Conservation (phyloP, 2,113 vertebrate species). For the Choloepus hoffmanni region DNA sequence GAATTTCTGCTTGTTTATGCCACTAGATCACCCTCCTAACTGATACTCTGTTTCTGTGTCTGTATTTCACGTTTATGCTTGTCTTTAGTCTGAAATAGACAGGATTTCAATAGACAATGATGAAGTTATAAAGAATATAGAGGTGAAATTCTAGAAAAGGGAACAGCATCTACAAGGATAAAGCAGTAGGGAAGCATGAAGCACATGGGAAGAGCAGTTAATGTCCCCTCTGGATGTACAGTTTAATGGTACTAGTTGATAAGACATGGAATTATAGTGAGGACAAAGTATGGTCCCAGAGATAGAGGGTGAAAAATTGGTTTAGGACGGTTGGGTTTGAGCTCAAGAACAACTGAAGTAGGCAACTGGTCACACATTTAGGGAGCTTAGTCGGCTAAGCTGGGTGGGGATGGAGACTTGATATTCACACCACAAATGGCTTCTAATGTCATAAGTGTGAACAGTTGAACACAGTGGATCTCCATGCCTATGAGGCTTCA, state of each 20-base stretch:
- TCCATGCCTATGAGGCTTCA: constrained; percentile 8
- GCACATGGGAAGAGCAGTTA: neutral
- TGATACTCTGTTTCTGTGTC: neutral
- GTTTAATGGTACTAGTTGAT: neutral
- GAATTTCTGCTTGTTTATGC: constrained; percentile 21
- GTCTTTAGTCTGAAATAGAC: neutral
- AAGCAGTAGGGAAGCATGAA: neutral
- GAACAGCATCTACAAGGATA: neutral
- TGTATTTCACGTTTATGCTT: constrained; percentile 21
- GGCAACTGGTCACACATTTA: neutral
- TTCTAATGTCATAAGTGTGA: neutral
- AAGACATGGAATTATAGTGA: neutral
- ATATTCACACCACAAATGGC: neutral
- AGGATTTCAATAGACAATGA: neutral
- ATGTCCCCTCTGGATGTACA: neutral
- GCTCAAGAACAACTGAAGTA: neutral
- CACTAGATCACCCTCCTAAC: neutral
- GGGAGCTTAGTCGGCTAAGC: neutral
- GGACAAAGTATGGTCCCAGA: neutral
- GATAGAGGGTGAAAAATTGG: constrained; percentile 11
- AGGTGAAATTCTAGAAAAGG: constrained; percentile 22
- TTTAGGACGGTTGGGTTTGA: neutral
- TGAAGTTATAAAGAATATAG: neutral
- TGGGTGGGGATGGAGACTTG: neutral
- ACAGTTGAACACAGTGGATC: neutral